These are phyloP conservation scores for Poecilia wingei DNA, from an alignment of 2,797 vertebrate genomes.

Conservation along the genomic window DNA sequence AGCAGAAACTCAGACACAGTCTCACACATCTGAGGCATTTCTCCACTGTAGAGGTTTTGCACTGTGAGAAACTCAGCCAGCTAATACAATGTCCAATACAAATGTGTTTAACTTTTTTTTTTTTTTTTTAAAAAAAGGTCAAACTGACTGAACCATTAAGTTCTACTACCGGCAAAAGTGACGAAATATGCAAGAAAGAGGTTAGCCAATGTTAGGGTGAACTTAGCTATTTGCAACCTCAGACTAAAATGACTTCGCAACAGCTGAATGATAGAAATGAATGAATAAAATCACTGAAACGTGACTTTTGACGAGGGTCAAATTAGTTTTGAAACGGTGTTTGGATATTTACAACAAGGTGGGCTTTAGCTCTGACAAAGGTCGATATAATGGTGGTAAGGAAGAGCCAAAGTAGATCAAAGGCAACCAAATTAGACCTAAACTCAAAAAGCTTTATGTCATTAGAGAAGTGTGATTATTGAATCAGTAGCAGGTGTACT, in stretches of 20 bases:
- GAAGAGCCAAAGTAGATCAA: background rate
- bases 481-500: background rate
- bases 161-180: background rate
- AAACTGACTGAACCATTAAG: background rate
- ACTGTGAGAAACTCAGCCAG: conserved; percentile 13
- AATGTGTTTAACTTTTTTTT: background rate
- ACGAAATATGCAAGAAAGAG: background rate
- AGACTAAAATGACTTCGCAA: background rate
- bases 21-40: conserved; percentile 13
- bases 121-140: background rate
- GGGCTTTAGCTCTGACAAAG: background rate
- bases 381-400: background rate
- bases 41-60: conserved; percentile 11
- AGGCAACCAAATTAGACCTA: background rate
- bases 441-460: background rate
- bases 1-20: conserved; percentile 21
- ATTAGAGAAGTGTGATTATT: background rate
- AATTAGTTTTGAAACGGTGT: background rate
- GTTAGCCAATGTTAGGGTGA: background rate
- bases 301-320: background rate
- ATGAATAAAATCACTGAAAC: background rate
- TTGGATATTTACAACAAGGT: background rate
- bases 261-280: background rate
- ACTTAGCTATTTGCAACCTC: background rate
- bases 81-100: background rate